phyloP scores from a whole-genome alignment of 1,140 invertebrate genomes.

The Spodoptera litura region DNA sequence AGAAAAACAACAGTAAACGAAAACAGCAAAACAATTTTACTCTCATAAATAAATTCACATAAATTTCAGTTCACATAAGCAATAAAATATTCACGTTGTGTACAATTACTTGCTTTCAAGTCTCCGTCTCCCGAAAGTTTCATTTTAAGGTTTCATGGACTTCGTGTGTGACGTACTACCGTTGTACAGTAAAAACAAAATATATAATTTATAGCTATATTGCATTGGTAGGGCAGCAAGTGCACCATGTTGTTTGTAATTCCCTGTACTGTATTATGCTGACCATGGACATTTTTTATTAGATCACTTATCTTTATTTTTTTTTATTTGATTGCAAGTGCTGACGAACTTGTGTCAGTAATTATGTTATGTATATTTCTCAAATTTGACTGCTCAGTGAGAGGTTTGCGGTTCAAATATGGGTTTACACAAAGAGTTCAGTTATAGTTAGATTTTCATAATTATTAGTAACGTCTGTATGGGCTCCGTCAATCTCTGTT shows the following conservation, averaged over 20 bases:
- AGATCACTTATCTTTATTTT: neutral
- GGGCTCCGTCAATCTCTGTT: too few species aligned
- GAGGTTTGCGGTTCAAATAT: too few species aligned
- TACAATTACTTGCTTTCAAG: constrained; percentile 15
- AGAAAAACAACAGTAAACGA: too few species aligned
- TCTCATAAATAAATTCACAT: neutral
- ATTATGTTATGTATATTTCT: too few species aligned
- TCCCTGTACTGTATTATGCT: neutral
- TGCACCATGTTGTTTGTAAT: neutral
- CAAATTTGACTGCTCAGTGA: too few species aligned
- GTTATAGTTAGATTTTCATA: too few species aligned
- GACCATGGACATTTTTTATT: neutral
- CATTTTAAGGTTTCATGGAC: constrained; percentile 11
- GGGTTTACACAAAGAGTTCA: too few species aligned
- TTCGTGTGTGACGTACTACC: neutral
- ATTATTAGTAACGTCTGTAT: too few species aligned
- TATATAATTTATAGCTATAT: constrained; percentile 19
- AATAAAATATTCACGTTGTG: neutral
- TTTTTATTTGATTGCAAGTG: too few species aligned
- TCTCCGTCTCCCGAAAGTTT: neutral
- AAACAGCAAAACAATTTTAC: too few species aligned
- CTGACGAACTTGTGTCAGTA: too few species aligned
- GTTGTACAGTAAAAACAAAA: constrained; percentile 13
- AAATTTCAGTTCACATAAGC: neutral
- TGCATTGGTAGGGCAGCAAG: neutral